Conservation (phyloP, 2,797 vertebrate species). For the Pagetopsis macropterus region DNA sequence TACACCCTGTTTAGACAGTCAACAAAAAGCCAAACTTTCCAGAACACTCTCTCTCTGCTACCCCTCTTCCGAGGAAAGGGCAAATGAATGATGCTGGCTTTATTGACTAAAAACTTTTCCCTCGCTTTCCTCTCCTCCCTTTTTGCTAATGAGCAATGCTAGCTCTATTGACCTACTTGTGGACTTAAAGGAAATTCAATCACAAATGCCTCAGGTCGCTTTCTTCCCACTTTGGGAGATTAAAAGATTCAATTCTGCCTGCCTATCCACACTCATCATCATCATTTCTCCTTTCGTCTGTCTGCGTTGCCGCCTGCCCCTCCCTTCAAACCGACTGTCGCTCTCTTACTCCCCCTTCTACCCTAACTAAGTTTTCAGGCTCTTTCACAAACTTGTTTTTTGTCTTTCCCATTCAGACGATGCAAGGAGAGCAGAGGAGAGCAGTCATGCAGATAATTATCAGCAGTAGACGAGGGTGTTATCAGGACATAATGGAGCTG, state of each 20-base stretch:
- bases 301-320: slow-evolving; percentile 35
- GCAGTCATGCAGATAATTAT: slow-evolving; percentile 76
- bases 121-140: slow-evolving; percentile 51
- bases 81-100: slow-evolving; percentile 66
- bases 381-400: slow-evolving; percentile 67
- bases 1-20: slow-evolving; percentile 41
- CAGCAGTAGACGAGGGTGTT: slow-evolving; percentile 62
- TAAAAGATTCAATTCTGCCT: slow-evolving; percentile 84
- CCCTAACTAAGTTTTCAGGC: slow-evolving; percentile 65
- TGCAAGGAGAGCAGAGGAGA: slow-evolving; percentile 33
- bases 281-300: slow-evolving; percentile 71
- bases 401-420: slow-evolving; percentile 65
- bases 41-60: slow-evolving; percentile 11
- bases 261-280: slow-evolving; percentile 79
- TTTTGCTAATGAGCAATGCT: slow-evolving; percentile 75
- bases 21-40: slow-evolving; percentile 57
- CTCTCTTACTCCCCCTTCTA: slow-evolving; percentile 20
- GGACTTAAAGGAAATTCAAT: slow-evolving; percentile 84
- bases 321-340: slow-evolving; percentile 25
- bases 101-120: slow-evolving; percentile 70
- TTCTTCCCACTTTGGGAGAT: slow-evolving; percentile 84
- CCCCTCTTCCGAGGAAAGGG: slow-evolving; percentile 54
- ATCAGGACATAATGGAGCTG: slow-evolving; percentile 61
- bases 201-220: slow-evolving; percentile 82
- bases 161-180: slow-evolving; percentile 80